Percentiles rank a stretch among this genome's conserved stretches.
These are phyloP conservation scores for Cheirogaleus major DNA, from an alignment of 2,797 vertebrate species.

Conservation along the genomic window DNA sequence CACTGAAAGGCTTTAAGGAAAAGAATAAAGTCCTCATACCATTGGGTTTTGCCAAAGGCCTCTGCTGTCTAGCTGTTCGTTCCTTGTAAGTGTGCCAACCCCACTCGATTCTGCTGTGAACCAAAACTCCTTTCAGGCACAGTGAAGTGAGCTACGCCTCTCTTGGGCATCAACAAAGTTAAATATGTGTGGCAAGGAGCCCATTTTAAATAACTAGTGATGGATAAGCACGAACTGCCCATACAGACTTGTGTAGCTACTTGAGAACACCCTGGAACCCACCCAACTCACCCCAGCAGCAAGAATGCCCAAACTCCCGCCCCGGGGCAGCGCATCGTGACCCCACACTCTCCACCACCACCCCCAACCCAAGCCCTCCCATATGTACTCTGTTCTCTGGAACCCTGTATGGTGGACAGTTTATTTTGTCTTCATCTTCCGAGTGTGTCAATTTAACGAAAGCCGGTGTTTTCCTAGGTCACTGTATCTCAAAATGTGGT, in stretches of 20 bases:
- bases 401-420: neutral
- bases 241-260: neutral
- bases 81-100: neutral
- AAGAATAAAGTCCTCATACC: neutral
- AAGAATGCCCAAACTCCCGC: neutral
- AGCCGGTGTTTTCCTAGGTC: neutral
- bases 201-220: neutral
- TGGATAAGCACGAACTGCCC: neutral
- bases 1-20: neutral
- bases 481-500: neutral
- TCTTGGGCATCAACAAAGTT: neutral
- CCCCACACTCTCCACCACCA: neutral
- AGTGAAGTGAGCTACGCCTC: neutral
- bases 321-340: neutral
- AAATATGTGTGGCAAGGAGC: neutral
- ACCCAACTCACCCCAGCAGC: neutral
- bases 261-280: neutral
- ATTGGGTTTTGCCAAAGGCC: neutral
- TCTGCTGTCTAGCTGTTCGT: neutral
- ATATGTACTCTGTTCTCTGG: neutral
- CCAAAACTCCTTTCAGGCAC: neutral
- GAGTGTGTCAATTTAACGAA: neutral
- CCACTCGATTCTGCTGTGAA: neutral
- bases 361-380: neutral
- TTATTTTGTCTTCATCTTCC: neutral